Base-by-base conservation (phyloP, 2,797 vertebrate genomes). In the Novumbra hubbsi region DNA sequence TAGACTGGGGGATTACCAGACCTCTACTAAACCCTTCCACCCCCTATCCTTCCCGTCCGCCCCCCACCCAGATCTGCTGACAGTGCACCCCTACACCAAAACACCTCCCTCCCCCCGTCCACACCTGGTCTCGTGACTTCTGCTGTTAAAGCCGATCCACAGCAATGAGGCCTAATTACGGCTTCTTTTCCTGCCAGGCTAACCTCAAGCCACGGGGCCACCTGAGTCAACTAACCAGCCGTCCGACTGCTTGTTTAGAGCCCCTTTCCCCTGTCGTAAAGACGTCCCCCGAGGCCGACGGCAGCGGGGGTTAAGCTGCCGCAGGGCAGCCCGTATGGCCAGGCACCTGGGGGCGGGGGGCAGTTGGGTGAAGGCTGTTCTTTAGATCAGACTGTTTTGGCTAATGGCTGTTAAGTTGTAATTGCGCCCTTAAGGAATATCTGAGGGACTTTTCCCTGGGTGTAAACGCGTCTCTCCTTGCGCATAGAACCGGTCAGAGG, bases 221-320 rank as follows among this genome's bases (percentile, higher is more conserved):
- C 85, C 88, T 91, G 90, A 90, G 89, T 89, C 90, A 90, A 92
- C 89, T 88, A 83, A 88, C 86, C 83, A 81, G 48, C 0, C 75
- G 41, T 72, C 75, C 75, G 73, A 77, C 77, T 80, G 74, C 76
- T 84, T 76, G 76, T 89, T 87, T 81, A 81, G 73, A 68, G 70
- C 64, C 78, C 78, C 77, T 84, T 88, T 86, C 84, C 80, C 49
- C 38, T 78, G 78, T 84, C 79, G 38, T 89, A 90, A 91, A 91
- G 41, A 45, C 41, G 41, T 45, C 41, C 3, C 41, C 41, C 9
- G 6, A 8, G 41, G 41, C 11, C 41, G 41, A 8, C 41, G 11
- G 41, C 11, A 12, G 3, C 41, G 41, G 41, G 41, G 41, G 41
- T 45, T 45, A 8, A 45, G 41, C 41, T 12, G 7, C 7, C 9